Evolutionary conservation across 2,113 vertebrate genomes (phyloP), one percentile per base, ranked within the genome.

Genomic region (Apodemus speciosus): DNA sequence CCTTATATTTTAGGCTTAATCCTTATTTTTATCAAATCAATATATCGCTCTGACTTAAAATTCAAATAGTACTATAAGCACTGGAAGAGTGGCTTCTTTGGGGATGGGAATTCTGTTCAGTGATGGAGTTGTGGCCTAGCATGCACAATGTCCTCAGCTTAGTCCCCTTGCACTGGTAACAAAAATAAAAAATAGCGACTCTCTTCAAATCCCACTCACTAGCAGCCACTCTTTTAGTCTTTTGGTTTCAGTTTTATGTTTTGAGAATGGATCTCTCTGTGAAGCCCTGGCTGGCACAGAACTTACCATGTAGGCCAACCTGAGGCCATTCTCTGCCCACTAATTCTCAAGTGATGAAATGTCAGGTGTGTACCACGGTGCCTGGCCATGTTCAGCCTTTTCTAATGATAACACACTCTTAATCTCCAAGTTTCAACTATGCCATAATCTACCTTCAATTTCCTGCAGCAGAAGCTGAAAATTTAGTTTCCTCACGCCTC

Each of bases 1-100:
- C 8, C 56, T 56, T 43, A 60, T 84, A 15, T 79, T 88, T 94
- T 66, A 88, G 60, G 14, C 79, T 58, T 92, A 88, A 49, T 75
- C 15, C 35, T 88, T 66, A 38, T 40, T 87, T 23, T 84, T 5
- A 71, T 56, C 9, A 49, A 90, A n/a, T 73, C 49, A 40, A 58
- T 72, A 58, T 51, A 73, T 64, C 72, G 51, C 25, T 73, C 43
- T 32, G 32, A 72, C 66, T 73, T 80, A 43, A 88, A 89, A 73
- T 68, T 81, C 58, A 89, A 75, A 43, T 2, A n/a, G 13, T 53
- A 15, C 77, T 56, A 62, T 16, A 73, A 46, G 32, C 13, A 77
- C 72, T 43, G 68, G 43, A 60, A 76, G 66, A 49, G 4, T 30
- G 9, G 40, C 32, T 9, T 4, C 40, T 51, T 85, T 71, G 18